Evolutionary conservation across 2,113 vertebrate genomes (phyloP).

Genomic region (Varanus salvator): DNA sequence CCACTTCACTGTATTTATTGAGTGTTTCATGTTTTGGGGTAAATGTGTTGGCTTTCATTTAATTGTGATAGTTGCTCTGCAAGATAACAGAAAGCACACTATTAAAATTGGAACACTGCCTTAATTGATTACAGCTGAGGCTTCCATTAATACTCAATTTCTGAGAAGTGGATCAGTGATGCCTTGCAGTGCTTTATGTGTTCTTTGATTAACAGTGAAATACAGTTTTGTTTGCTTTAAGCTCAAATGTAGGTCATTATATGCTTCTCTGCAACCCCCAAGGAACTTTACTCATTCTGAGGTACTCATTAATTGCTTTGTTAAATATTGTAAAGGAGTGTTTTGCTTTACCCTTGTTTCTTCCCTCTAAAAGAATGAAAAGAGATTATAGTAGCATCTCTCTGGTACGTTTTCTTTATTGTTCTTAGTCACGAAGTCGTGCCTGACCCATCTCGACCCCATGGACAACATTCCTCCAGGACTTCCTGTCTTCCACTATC

Average conservation of each 20-base stretch:
- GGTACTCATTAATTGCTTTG: neutral
- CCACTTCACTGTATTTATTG: neutral
- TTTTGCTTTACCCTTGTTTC: neutral
- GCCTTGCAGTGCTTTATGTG: neutral
- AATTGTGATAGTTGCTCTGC: neutral
- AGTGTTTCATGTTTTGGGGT: neutral
- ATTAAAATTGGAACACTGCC: neutral
- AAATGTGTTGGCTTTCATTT: neutral
- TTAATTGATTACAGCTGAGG: neutral
- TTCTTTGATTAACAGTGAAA: slow-evolving; percentile 9
- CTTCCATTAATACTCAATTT: neutral
- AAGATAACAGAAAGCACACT: too few species aligned
- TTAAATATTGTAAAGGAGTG: neutral
- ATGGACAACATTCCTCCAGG: too few species aligned
- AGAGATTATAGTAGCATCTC: neutral
- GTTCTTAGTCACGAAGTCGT: too few species aligned
- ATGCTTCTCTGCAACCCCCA: neutral
- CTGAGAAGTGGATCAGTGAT: neutral
- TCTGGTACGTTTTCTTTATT: neutral
- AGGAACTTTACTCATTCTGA: neutral
- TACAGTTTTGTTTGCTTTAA: neutral
- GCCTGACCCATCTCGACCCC: too few species aligned
- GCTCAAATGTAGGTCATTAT: slow-evolving; percentile 1
- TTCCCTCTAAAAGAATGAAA: neutral
- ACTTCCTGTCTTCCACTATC: too few species aligned